These are phyloP conservation scores for Cheilosia scutellata DNA, from an alignment of 2,888 invertebrate genomes.

Conservation along the genomic window DNA sequence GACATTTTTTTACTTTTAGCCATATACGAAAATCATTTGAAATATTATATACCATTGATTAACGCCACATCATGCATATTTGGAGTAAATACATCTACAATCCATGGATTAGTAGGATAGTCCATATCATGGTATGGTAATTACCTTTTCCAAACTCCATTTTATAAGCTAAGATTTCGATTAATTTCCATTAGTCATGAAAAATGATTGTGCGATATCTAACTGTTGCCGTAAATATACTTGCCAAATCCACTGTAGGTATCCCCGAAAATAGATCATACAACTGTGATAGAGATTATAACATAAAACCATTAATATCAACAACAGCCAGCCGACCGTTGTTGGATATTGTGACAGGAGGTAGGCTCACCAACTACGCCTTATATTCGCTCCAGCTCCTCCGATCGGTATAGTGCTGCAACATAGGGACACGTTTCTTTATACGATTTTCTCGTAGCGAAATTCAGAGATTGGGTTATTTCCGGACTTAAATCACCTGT, in stretches of 20 bases:
- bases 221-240: not conserved
- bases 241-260: slow-evolving; percentile 25
- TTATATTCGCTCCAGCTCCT: too few relatives aligned
- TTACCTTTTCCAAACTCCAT: too few relatives aligned
- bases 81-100: too few relatives aligned
- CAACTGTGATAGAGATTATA: slow-evolving; percentile 53
- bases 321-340: slow-evolving; percentile 51
- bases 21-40: too few relatives aligned
- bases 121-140: too few relatives aligned
- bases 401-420: not conserved
- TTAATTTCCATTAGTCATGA: not conserved
- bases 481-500: slow-evolving; percentile 77
- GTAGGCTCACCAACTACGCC: slow-evolving; percentile 30
- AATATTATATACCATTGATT: too few relatives aligned
- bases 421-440: slow-evolving; percentile 60
- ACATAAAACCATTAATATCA: slow-evolving; percentile 67
- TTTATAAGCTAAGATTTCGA: not conserved
- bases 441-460: slow-evolving; percentile 63
- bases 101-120: too few relatives aligned
- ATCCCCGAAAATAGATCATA: slow-evolving; percentile 31
- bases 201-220: not conserved
- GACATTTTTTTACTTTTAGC: too few relatives aligned
- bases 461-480: slow-evolving; percentile 77
- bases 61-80: too few relatives aligned
- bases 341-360: slow-evolving; percentile 56